Evolutionary conservation across 2,888 invertebrate genomes (phyloP).

Genomic region (Trichogramma dendrolimi): DNA sequence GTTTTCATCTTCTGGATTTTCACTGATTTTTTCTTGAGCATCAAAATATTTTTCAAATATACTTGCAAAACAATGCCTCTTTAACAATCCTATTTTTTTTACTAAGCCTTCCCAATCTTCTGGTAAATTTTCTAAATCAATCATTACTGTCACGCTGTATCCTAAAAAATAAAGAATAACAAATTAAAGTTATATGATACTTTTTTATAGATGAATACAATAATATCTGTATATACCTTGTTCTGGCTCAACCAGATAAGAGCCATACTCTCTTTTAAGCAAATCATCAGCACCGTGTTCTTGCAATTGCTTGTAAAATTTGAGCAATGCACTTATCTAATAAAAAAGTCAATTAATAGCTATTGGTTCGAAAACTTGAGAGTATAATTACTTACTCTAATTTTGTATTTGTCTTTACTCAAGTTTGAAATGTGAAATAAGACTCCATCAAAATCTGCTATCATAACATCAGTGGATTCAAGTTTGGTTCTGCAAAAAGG

Average conservation of each 20-base stretch:
- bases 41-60: slow-evolving; percentile 99
- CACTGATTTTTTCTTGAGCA: slow-evolving; percentile 95
- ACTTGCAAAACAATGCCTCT: slow-evolving; percentile 98
- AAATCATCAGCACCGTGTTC: slow-evolving; percentile 97
- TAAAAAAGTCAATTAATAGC: slow-evolving; percentile 24
- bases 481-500: slow-evolving; percentile 77
- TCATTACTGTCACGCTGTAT: slow-evolving; percentile 89
- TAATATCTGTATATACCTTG: slow-evolving; percentile 60
- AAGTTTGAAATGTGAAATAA: slow-evolving; percentile 97
- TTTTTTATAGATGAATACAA: neutral
- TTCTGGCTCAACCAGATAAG: slow-evolving; percentile 77
- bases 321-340: slow-evolving; percentile 95
- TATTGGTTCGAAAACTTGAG: neutral
- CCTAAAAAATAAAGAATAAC: slow-evolving; percentile 55
- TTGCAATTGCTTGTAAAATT: slow-evolving; percentile 97
- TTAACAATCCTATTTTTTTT: slow-evolving; percentile 88
- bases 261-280: slow-evolving; percentile 87
- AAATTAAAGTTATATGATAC: slow-evolving; percentile 2
- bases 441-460: slow-evolving; percentile 98
- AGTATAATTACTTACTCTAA: slow-evolving; percentile 70
- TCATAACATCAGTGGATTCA: slow-evolving; percentile 88
- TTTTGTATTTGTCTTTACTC: slow-evolving; percentile 93
- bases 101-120: slow-evolving; percentile 84
- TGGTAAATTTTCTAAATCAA: slow-evolving; percentile 90
- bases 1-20: slow-evolving; percentile 84